Base-by-base conservation (phyloP, 2,797 vertebrate genomes). In the Percopsis omiscomaycus region DNA sequence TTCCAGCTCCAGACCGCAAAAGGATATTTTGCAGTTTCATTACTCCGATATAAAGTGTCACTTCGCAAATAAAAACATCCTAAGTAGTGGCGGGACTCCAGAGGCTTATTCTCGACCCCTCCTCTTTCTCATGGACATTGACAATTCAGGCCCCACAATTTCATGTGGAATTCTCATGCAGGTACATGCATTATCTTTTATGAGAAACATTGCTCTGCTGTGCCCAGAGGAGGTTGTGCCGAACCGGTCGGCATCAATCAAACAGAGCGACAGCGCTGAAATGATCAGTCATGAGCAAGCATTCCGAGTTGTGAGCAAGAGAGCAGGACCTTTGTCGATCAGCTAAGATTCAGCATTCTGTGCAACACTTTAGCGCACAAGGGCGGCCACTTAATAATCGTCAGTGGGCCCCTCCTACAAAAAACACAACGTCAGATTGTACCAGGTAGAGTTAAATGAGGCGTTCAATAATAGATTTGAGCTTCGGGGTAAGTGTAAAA, bases 11-110 rank as follows among this genome's bases (percentile, higher is more conserved):
- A 55, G 58, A 69, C 71, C 72, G 73, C 55, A 50, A 46, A 77
- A 78, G 75, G 57, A 71, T 58, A 67, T 74, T 70, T 46, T 55
- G 59, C 69, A 61, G 55, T 89, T 88, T 89, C 80, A 90, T 87
- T 86, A 85, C 80, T 73, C 77, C 81, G 70, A 85, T 88, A 89
- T 88, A 73, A 89, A 89, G 82, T 88, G 84, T 85, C 86, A 86
- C 75, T 50, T 61, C 71, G 71, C 64, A 80, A 86, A 86, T 78
- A 84, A 87, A 86, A 86, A 47, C 81, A 85, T 82, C 76, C 79
- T 50, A 71, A 79, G 77, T 82, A 52, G 56, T 53, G 61, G 64
- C 51, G 68, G 75, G 76, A 71, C 84, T 84, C 85, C 3, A 22
- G 80, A 82, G 82, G 73, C 59, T 56, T 73, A n/a, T 68, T 52